Evolutionary conservation across 1,140 invertebrate species (phyloP).

Genomic region (Saxidomus purpurata): DNA sequence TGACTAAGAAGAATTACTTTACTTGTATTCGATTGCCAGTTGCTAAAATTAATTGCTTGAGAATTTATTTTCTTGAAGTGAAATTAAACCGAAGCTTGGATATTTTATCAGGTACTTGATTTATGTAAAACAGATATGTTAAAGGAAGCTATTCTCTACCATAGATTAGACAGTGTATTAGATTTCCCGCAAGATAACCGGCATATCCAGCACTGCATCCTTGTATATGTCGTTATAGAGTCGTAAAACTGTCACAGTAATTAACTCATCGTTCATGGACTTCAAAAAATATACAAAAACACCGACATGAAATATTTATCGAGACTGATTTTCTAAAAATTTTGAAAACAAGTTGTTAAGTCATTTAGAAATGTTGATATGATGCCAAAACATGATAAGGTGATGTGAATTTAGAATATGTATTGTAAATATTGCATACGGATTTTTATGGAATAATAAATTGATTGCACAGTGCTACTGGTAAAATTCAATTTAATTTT

Average conservation of each 20-base stretch:
- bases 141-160: background rate
- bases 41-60: background rate
- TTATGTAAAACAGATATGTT: slow-evolving; percentile 23
- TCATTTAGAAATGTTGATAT: slow-evolving; percentile 15
- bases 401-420: background rate
- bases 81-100: background rate
- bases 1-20: too few species aligned
- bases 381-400: slow-evolving; percentile 19
- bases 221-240: slow-evolving; percentile 50
- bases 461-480: background rate
- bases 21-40: too few species aligned
- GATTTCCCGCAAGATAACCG: slow-evolving; percentile 33
- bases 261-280: slow-evolving; percentile 46
- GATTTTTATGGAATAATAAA: background rate
- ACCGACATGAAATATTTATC: slow-evolving; percentile 8
- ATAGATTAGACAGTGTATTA: slow-evolving; percentile 25
- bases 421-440: background rate
- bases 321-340: background rate
- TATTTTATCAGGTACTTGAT: background rate
- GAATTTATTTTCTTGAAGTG: background rate
- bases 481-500: slow-evolving; percentile 14
- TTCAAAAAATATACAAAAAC: slow-evolving; percentile 1
- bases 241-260: slow-evolving; percentile 65
- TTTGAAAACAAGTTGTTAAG: slow-evolving; percentile 7
- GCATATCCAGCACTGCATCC: background rate